These are phyloP conservation scores for Tapirus indicus DNA, from an alignment of 2,797 vertebrate genomes.

Conservation along the genomic window DNA sequence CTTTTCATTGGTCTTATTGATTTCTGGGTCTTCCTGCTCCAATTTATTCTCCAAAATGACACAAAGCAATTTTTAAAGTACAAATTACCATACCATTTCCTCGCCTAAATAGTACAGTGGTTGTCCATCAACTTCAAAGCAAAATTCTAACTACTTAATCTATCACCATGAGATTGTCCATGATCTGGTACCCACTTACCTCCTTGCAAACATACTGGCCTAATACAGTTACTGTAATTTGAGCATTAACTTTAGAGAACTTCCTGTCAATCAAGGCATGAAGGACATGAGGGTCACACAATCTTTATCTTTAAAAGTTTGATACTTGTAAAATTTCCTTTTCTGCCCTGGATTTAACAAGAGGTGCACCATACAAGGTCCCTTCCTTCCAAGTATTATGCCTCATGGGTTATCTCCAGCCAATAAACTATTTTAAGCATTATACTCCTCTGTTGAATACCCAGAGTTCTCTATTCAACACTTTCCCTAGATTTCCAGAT, in stretches of 20 bases:
- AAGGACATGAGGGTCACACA: background rate
- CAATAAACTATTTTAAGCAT: background rate
- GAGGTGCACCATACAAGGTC: background rate
- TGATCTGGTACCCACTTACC: background rate
- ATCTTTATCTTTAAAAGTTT: constrained; percentile 28
- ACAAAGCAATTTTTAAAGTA: background rate
- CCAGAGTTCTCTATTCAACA: background rate
- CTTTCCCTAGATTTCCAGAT: background rate
- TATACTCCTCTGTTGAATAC: background rate
- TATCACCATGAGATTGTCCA: background rate
- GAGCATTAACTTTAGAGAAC: constrained; percentile 29
- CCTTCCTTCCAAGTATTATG: background rate
- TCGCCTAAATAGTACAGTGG: background rate
- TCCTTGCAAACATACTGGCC: constrained; percentile 4
- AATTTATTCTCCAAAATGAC: constrained; percentile 29
- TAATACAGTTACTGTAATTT: background rate
- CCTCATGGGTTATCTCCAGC: background rate
- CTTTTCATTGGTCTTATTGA: constrained; percentile 10
- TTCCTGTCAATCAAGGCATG: constrained; percentile 9
- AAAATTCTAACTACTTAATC: constrained; percentile 28
- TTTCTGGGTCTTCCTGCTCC: background rate
- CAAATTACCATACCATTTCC: constrained; percentile 15
- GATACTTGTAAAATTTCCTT: background rate
- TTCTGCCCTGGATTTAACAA: background rate
- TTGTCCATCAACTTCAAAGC: background rate